A percentile compares a stretch with the other conserved stretches of the same genome.
These are phyloP conservation scores for Glossosoma conforme DNA, from an alignment of 1,140 invertebrate genomes.

Conservation along the genomic window DNA sequence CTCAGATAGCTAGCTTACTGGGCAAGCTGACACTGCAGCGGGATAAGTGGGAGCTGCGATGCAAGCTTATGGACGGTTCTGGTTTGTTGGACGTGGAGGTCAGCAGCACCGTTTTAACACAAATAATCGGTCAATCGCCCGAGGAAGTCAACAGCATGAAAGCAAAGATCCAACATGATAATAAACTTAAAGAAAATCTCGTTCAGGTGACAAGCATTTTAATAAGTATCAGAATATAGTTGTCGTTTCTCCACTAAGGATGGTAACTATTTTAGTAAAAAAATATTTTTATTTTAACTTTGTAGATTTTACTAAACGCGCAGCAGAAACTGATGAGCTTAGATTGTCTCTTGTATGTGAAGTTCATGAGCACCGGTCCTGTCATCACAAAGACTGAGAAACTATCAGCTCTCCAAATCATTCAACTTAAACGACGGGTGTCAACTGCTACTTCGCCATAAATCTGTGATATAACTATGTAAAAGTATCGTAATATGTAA, in stretches of 20 bases:
- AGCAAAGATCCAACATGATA: constrained; percentile 35
- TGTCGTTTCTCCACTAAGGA: too few relatives aligned
- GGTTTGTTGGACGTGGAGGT: constrained; percentile 41
- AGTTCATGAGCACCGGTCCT: constrained; percentile 12
- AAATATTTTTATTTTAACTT: constrained; percentile 10
- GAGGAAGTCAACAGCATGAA: constrained; percentile 39
- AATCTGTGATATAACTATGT: too few relatives aligned
- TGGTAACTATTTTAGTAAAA: too few relatives aligned
- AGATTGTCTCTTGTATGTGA: constrained; percentile 17
- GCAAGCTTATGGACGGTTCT: constrained; percentile 42
- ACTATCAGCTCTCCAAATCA: constrained; percentile 3
- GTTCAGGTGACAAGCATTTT: constrained; percentile 31
- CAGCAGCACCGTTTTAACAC: constrained; percentile 38
- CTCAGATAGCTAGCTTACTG: constrained; percentile 40
- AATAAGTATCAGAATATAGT: not conserved
- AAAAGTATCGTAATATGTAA: too few relatives aligned
- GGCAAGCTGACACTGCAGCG: constrained; percentile 39
- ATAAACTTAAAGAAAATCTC: constrained; percentile 37
- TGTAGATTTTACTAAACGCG: constrained; percentile 21
- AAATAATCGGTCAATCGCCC: constrained; percentile 39
- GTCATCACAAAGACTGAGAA: constrained; percentile 8
- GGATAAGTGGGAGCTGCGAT: constrained; percentile 40
- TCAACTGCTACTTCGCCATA: not conserved
- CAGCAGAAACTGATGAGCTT: constrained; percentile 16
- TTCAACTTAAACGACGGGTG: constrained; percentile 12